Conservation (phyloP, 2,113 vertebrate genomes). For the Parus major region DNA sequence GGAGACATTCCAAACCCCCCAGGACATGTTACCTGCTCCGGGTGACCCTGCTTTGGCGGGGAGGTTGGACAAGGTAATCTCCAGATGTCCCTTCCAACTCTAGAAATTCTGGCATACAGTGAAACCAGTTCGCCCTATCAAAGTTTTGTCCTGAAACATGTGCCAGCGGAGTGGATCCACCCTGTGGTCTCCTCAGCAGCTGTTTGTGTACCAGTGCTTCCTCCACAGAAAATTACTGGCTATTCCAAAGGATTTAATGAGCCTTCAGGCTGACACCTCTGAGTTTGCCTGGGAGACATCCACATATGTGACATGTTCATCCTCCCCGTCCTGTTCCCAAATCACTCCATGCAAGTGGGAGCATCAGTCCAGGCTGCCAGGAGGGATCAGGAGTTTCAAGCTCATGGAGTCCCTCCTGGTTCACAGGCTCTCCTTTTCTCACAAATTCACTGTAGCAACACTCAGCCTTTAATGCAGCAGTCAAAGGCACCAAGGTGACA, state of each 20-base stretch:
- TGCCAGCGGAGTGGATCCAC: neutral
- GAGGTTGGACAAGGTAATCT: neutral
- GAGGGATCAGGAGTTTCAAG: neutral
- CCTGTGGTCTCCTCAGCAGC: neutral
- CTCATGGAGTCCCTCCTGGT: neutral
- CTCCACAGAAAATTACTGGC: neutral
- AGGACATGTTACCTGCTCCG: neutral
- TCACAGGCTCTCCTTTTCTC: neutral
- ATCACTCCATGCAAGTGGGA: accelerated
- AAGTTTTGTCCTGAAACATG: neutral
- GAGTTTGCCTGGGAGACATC: neutral
- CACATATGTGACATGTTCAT: accelerated
- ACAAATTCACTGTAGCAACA: neutral
- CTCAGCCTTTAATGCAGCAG: neutral
- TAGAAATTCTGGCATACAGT: neutral
- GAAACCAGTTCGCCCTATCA: neutral
- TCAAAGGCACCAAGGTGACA: neutral
- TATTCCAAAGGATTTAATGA: neutral
- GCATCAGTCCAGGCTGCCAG: neutral
- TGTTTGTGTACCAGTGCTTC: neutral
- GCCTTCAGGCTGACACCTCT: neutral
- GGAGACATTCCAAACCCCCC: neutral
- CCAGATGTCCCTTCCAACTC: neutral
- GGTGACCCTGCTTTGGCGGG: neutral
- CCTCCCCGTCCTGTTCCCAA: neutral